phyloP scores from a whole-genome alignment of 2,113 vertebrate genomes.

The Struthio camelus region DNA sequence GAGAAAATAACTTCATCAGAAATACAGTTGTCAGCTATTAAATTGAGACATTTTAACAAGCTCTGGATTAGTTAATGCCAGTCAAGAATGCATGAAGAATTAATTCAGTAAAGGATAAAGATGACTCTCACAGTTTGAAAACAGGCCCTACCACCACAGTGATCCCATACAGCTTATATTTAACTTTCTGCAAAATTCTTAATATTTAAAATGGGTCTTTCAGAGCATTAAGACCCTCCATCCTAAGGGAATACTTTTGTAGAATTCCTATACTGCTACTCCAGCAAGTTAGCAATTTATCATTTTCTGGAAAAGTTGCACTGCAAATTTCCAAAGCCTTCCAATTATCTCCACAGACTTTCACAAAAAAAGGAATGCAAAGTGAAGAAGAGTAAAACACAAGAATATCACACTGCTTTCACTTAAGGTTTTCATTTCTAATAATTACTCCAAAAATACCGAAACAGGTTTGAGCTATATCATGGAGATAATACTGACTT shows the following conservation, averaged over 20 bases:
- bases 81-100: background rate
- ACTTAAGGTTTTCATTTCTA: background rate
- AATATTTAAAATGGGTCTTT: background rate
- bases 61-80: background rate
- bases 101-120: constrained; percentile 4
- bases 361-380: background rate
- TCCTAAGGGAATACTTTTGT: background rate
- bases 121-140: constrained; percentile 23
- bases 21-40: background rate
- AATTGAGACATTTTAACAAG: background rate
- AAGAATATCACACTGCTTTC: background rate
- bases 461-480: background rate
- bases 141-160: background rate
- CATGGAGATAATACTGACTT: background rate
- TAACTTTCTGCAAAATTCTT: background rate
- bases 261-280: background rate
- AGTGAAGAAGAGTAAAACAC: background rate
- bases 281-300: background rate
- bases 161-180: background rate
- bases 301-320: background rate
- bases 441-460: background rate
- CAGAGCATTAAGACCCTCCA: background rate
- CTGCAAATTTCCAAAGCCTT: background rate
- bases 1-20: background rate
- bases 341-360: background rate